Evolutionary conservation across 2,888 invertebrate genomes (phyloP).

Genomic region (Phengaris arion): DNA sequence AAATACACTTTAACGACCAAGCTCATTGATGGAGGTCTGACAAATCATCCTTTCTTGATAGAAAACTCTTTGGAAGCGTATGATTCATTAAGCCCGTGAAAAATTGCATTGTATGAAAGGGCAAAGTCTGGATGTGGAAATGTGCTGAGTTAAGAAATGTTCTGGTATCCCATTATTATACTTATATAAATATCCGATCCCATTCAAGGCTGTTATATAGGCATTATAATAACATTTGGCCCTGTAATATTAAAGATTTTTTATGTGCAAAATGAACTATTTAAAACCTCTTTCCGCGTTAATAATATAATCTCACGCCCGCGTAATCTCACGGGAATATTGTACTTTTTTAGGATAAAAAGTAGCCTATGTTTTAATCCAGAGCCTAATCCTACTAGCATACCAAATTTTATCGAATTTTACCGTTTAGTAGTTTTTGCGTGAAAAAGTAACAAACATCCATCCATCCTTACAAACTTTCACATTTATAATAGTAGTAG

Average conservation of each 20-base stretch:
- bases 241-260: background rate
- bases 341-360: no score
- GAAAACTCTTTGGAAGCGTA: conserved; percentile 28
- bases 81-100: conserved; percentile 28
- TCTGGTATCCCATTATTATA: conserved; percentile 12
- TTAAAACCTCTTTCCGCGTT: no score
- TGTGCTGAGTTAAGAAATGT: conserved; percentile 29
- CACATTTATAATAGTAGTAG: no score
- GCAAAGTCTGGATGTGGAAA: conserved; percentile 20
- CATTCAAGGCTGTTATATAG: conserved; percentile 3
- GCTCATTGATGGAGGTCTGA: conserved; percentile 29
- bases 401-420: no score
- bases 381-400: no score
- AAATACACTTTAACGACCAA: conserved; percentile 28
- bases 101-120: conserved; percentile 28
- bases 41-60: conserved; percentile 28
- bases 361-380: no score
- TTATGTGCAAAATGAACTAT: background rate
- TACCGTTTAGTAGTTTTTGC: no score
- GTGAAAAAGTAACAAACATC: no score
- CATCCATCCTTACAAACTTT: no score
- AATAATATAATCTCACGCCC: no score
- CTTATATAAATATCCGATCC: conserved; percentile 10
- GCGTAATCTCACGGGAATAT: no score
- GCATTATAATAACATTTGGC: background rate